Base-by-base conservation (phyloP, 2,113 vertebrate genomes). In the Paedocypris sp. region DNA sequence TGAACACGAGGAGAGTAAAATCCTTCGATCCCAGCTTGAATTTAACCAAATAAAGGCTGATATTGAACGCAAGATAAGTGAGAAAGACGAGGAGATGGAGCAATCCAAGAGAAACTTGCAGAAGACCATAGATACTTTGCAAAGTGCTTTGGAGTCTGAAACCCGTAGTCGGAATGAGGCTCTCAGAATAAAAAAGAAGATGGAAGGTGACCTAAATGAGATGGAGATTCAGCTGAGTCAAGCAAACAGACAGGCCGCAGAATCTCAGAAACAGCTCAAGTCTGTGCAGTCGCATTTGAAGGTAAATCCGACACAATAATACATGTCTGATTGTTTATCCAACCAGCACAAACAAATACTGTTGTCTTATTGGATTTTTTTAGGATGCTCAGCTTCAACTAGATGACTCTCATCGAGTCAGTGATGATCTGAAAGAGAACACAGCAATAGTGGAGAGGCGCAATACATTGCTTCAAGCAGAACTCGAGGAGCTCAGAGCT, bases 51-150 rank as follows among this genome's bases (percentile, higher is more conserved):
- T 85, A 16, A 93, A 94, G 71, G 83, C 86, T 0, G 91, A 95
- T 1, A 82, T 88, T 0, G 93, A 94, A 28, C 78, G 89, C 7
- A 95, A 93, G 70, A 3, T 92, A 62, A 28, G 79, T 0, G 91
- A 96, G 80, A 93, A 91, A 69, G 91, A 91, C 0, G 91, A 97
- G 64, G 93, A 97, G 80, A 87, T 90, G 86, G 93, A 97, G 60
- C 92, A 95, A 76, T 61, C 72, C 56, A 96, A 95, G 77, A 86
- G 89, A 67, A 93, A 93, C 80, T 79, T 89, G 70, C 81, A 86
- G 73, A 79, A 91, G 2, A 80, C 79, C 15, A 80, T 94, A 15
- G 92, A 95, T n/a, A 87, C 89, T 0, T 86, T 97, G 13, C 93
- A 97, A 82, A 87, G 86, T 46, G 90, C 92, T 1, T 81, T 97